Base-by-base conservation (phyloP, 2,888 invertebrate genomes). In the Mesopsocus fuscifrons region DNA sequence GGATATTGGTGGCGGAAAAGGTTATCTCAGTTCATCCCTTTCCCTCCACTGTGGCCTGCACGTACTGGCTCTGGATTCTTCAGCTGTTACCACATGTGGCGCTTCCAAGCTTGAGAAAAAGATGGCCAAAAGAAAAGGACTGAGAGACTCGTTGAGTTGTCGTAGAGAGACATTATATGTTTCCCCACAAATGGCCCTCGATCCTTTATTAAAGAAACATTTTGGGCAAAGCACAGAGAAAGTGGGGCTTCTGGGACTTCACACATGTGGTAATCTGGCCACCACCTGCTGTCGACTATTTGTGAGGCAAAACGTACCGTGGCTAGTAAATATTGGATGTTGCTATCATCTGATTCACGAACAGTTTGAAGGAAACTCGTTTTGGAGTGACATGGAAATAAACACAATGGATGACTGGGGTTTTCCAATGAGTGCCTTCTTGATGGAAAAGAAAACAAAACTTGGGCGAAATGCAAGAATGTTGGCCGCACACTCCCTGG, bases 1-100 rank as follows among this genome's bases (percentile, higher is more conserved):
- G 13, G 92, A 92, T 57, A 74, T 85, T 33, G 92, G 92, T 0
- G 88, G 88, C 54, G 92, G 92, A 0, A 80, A 84, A 55, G 92
- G 89, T 0, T 84, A 88, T 58, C 63, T 91, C 30, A 79, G 83
- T 33, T 75, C 78, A 0, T 70, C 78, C 9, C 57, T 92, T 40
- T 71, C 79, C 0, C 64, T 83, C 3, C 72, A 77, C 46, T 73
- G 82, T 58, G 58, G 66, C 20, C 61, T 83, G 44, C 74, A 74
- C 31, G 81, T 88, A 18, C 63, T 92, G 11, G 87, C 87, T 0
- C 68, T 92, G 0, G 92, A 92, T 61, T 77, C 79, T 6, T 77
- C 77, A 16, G 57, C 62, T 8, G 55, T 59, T 0, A 85, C 84
- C 47, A 72, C 76, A 0, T 60, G 68, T 44, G 74, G 80, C 46